phyloP scores from a whole-genome alignment of 2,888 invertebrate species.

The Eupithecia exiguata region DNA sequence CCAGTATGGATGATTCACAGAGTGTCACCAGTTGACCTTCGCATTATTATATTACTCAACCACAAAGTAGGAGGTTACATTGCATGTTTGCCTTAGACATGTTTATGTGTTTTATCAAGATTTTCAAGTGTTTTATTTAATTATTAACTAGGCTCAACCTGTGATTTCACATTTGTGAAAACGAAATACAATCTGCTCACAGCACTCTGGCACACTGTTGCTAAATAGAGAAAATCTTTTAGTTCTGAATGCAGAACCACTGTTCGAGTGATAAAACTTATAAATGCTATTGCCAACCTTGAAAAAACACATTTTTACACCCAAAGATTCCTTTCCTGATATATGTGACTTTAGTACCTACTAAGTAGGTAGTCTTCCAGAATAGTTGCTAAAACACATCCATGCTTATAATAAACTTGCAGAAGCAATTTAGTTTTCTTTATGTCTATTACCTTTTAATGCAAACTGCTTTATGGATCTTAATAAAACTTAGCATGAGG shows the following conservation, averaged over 20 bases:
- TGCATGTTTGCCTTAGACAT: not conserved
- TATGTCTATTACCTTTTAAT: not conserved
- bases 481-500: not conserved
- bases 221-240: not conserved
- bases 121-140: not conserved
- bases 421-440: not conserved
- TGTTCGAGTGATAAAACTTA: not conserved
- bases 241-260: not conserved
- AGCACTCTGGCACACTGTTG: too few species aligned
- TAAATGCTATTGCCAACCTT: not conserved
- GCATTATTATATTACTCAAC: constrained; percentile 30
- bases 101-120: not conserved
- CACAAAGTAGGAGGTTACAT: constrained; percentile 26
- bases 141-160: not conserved
- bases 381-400: not conserved
- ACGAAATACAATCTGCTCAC: not conserved
- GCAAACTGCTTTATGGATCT: not conserved
- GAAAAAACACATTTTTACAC: not conserved
- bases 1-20: constrained; percentile 28
- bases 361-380: not conserved
- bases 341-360: not conserved
- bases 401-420: too few species aligned
- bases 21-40: constrained; percentile 30
- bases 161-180: not conserved
- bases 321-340: not conserved